Evolutionary conservation across 2,888 invertebrate species (phyloP), one percentile per base, ranked within the genome.

Genomic region (Lasioglossum vierecki): DNA sequence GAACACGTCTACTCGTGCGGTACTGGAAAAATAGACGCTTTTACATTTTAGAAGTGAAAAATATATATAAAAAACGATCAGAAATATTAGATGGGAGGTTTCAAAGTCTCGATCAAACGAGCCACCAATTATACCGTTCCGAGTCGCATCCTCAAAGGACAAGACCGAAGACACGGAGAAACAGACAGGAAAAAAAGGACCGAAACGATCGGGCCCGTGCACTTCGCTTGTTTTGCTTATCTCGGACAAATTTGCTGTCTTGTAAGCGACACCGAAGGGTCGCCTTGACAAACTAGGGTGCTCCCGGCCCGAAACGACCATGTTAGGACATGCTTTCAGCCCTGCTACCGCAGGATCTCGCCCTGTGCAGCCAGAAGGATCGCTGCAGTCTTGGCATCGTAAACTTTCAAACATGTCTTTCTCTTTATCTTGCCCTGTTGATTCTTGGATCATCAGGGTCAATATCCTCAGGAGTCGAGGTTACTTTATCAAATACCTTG

Each of bases 171-270:
- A 78, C 77, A 80, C 75, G 35, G 80, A 44, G 73, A 39, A 63
- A n/a, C 73, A 39, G 35, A 35, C 41, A n/a, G 26, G 63, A 79
- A 73, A 76, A 76, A 83, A 81, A 78, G 70, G 68, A 83, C 46
- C 53, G 35, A 79, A 74, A 79, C 63, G 63, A 46, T 71, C 79
- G 73, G 80, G 85, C 26, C 83, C 78, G 88, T 87, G 87, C 88
- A 75, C 78, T 63, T 90, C 89, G 93, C 92, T 94, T 94, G 94
- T 94, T 94, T 94, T 93, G 92, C 93, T 93, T 93, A 92, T 94
- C 94, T 93, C 91, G 39, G 92, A 94, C 94, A 94, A 94, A 94
- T 94, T 94, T 93, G 94, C 93, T 93, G 94, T 93, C 93, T 93
- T 92, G 94, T 94, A 94, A 94, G 91, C 92, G 93, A 93, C 92